Conservation (phyloP, 2,797 vertebrate species). For the Lepus townsendii region DNA sequence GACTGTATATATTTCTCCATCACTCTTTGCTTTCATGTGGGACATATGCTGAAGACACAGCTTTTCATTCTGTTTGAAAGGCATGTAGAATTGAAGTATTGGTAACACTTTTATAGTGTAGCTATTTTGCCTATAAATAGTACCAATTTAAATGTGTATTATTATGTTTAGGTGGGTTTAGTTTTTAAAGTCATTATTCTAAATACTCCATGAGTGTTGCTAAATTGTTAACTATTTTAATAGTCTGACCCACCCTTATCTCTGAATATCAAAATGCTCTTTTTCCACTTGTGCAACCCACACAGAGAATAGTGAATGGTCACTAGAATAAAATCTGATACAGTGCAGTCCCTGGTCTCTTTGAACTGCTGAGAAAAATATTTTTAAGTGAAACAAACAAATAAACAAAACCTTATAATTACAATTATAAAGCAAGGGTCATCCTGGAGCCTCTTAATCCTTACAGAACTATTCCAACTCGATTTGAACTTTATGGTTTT, state of each 20-base stretch:
- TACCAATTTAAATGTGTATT: conserved; percentile 54
- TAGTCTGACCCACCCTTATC: not conserved
- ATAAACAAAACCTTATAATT: not conserved
- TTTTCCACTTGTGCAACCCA: not conserved
- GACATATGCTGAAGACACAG: not conserved
- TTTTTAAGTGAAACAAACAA: not conserved
- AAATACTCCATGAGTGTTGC: conserved; percentile 23
- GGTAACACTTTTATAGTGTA: conserved; percentile 37
- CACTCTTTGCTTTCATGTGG: conserved; percentile 54
- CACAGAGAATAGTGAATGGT: not conserved
- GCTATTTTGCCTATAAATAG: conserved; percentile 59
- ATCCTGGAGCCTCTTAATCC: not conserved
- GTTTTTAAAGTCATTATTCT: conserved; percentile 55
- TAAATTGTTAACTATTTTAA: conserved; percentile 55
- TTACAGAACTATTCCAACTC: not conserved
- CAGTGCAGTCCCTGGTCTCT: not conserved
- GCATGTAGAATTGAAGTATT: conserved; percentile 47
- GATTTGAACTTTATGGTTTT: not conserved
- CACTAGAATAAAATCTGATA: not conserved
- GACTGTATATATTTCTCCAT: not conserved
- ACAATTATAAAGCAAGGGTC: not conserved
- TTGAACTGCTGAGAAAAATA: conserved; percentile 41
- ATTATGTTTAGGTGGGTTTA: conserved; percentile 36
- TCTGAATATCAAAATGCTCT: conserved; percentile 49
- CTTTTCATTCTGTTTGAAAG: conserved; percentile 57